Conservation (phyloP, 2,113 vertebrate genomes). For the Zapornia atra region DNA sequence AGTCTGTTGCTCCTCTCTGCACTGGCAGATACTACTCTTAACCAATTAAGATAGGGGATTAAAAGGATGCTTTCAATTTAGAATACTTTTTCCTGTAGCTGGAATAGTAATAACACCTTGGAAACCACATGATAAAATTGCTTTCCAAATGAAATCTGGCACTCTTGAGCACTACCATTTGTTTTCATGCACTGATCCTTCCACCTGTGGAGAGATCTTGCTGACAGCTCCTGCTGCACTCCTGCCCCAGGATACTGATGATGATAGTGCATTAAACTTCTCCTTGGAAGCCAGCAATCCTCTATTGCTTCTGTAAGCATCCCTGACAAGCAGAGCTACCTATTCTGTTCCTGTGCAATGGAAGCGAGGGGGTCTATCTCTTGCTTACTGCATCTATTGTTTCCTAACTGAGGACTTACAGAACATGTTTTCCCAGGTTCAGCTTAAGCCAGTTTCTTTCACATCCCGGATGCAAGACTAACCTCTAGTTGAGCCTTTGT, state of each 20-base stretch:
- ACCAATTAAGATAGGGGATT: not conserved
- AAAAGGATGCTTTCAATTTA: not conserved
- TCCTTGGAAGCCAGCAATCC: not conserved
- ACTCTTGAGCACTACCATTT: not conserved
- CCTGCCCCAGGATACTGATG: not conserved
- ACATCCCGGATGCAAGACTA: not conserved
- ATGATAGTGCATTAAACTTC: not conserved
- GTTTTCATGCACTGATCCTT: not conserved
- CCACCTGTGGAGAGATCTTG: not conserved
- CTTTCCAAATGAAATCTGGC: not conserved
- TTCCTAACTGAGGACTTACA: not conserved
- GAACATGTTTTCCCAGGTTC: not conserved
- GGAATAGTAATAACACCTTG: not conserved
- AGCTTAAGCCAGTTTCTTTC: not conserved
- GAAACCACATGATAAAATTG: not conserved
- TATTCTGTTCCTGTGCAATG: not conserved
- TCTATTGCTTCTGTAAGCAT: not conserved
- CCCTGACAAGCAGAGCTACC: not conserved
- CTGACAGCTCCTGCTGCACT: not conserved
- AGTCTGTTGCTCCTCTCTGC: not conserved
- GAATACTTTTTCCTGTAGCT: not conserved
- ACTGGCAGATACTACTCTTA: not conserved
- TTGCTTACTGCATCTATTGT: not conserved
- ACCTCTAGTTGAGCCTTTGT: not conserved
- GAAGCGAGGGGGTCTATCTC: accelerated